Percentiles rank a stretch among this genome's conserved stretches.
phyloP scores from a whole-genome alignment of 2,797 vertebrate species.

The Myiotriccus ornatus region DNA sequence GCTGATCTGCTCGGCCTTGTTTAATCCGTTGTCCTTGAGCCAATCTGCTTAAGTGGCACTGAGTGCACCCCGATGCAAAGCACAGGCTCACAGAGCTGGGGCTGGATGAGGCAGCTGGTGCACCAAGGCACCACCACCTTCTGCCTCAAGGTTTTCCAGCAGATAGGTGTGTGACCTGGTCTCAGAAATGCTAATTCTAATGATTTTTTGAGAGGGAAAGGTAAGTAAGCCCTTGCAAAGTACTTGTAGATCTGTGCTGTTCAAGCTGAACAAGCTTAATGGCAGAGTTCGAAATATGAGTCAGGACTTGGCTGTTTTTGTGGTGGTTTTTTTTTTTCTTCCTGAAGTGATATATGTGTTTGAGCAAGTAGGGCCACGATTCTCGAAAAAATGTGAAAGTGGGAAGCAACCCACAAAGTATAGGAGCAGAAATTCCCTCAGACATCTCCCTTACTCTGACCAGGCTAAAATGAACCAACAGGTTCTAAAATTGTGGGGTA shows the following conservation, averaged over 20 bases:
- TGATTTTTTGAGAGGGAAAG: accelerated
- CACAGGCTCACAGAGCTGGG: background rate
- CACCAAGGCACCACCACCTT: background rate
- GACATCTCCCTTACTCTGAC: accelerated
- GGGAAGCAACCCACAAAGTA: background rate
- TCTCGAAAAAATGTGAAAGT: background rate
- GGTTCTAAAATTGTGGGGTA: background rate
- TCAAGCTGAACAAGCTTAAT: background rate
- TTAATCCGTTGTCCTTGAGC: background rate
- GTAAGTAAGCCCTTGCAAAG: background rate
- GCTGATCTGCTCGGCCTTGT: background rate
- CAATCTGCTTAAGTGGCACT: background rate
- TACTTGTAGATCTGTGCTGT: background rate
- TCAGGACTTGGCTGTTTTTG: background rate
- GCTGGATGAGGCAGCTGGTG: accelerated
- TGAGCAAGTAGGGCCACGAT: background rate
- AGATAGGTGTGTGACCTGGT: accelerated
- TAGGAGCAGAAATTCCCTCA: background rate
- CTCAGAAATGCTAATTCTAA: background rate
- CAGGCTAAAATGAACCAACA: background rate
- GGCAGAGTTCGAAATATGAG: background rate
- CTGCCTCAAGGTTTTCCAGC: background rate
- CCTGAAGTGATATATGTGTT: background rate
- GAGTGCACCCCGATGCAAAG: background rate
- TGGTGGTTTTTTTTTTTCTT: no score